Evolutionary conservation across 2,888 invertebrate species (phyloP).

Genomic region (Apodemia zela): DNA sequence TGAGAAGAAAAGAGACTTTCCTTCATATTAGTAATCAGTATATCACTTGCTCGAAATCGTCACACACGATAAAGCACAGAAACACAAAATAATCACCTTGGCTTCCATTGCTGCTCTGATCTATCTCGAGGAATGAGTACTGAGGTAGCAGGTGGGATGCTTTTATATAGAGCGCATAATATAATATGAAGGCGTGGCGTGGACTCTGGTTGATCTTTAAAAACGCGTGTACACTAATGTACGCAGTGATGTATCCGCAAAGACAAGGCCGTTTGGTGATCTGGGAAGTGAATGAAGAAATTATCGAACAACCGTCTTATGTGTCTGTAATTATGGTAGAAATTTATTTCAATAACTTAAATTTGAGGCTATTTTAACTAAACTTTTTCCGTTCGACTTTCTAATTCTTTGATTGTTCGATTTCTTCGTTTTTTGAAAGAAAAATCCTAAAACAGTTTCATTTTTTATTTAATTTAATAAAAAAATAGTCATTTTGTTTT

Average conservation of each 20-base stretch:
- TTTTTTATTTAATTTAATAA: too few relatives aligned
- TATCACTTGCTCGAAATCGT: too few relatives aligned
- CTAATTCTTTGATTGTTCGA: too few relatives aligned
- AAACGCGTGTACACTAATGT: conserved; percentile 38
- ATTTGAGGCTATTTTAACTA: too few relatives aligned
- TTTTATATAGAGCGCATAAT: conserved; percentile 62
- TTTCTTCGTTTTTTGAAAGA: too few relatives aligned
- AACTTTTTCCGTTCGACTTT: too few relatives aligned
- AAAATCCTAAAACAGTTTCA: too few relatives aligned
- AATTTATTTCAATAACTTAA: too few relatives aligned
- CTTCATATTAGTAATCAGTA: too few relatives aligned
- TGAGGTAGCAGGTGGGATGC: conserved; percentile 45
- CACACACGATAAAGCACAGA: background rate
- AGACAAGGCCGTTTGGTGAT: conserved; percentile 43
- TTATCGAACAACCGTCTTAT: conserved; percentile 12
- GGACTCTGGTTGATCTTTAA: conserved; percentile 61
- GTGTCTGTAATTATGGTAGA: background rate
- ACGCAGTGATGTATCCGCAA: conserved; percentile 43
- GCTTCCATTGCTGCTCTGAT: conserved; percentile 66
- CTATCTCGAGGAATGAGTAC: conserved; percentile 64
- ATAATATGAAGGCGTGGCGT: conserved; percentile 65
- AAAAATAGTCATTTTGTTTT: too few relatives aligned
- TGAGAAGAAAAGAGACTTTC: too few relatives aligned
- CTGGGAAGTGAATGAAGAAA: conserved; percentile 37
- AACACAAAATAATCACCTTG: conserved; percentile 55